phyloP scores from a whole-genome alignment of 2,888 invertebrate genomes.

The Minunthozetes semirufus region DNA sequence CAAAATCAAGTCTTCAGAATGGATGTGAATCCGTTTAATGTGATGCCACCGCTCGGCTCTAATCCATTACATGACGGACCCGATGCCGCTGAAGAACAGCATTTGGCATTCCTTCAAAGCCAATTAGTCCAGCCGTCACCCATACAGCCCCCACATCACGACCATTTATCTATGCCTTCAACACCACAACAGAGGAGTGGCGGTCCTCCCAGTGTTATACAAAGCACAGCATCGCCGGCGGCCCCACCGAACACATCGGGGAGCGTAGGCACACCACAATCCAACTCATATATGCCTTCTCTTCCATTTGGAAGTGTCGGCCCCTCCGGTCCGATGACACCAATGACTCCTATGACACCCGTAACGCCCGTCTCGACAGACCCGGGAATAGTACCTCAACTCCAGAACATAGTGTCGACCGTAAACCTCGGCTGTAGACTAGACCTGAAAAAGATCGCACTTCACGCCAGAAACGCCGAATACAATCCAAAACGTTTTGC shows the following conservation, averaged over 20 bases:
- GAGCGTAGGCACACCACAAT: background rate
- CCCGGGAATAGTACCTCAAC: conserved; percentile 78
- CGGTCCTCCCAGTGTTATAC: conserved; percentile 10
- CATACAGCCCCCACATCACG: conserved; percentile 40
- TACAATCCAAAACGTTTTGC: conserved; percentile 57
- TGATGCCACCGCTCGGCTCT: background rate
- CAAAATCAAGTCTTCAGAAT: background rate
- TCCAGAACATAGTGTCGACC: conserved; percentile 64
- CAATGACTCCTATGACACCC: conserved; percentile 42
- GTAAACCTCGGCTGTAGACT: conserved; percentile 53
- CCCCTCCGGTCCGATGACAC: background rate
- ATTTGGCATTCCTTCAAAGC: conserved; percentile 41
- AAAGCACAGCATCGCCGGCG: conserved; percentile 10
- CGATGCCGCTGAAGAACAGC: conserved; percentile 40
- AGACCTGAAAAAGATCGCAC: conserved; percentile 55
- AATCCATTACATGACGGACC: background rate
- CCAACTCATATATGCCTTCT: background rate
- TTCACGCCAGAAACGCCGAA: conserved; percentile 56
- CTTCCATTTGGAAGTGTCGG: conserved; percentile 8
- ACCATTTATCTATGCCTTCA: conserved; percentile 7
- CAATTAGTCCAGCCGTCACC: conserved; percentile 43
- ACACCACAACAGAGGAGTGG: conserved; percentile 11
- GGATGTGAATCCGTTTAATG: conserved; percentile 15
- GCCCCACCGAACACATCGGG: conserved; percentile 8
- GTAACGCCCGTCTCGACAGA: conserved; percentile 86